Base-by-base conservation (phyloP, 1,140 invertebrate genomes). In the Hyles vespertilio region DNA sequence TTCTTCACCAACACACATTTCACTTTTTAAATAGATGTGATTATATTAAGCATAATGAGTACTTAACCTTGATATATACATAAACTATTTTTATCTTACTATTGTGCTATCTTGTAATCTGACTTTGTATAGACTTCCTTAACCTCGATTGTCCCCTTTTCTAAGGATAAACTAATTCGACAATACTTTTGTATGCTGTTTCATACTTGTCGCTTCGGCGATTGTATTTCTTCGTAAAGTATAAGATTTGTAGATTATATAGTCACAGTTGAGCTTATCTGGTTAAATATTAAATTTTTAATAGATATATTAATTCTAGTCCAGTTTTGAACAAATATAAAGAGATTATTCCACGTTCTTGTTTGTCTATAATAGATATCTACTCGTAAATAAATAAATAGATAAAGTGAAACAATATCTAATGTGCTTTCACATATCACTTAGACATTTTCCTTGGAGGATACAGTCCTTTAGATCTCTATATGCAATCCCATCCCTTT, bases 141-240 rank as follows among this genome's bases (percentile, higher is more conserved):
- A 72, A 68, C 63, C 63, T 79, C 68, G 67, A 73, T 68, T 77
- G 69, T 59, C 70, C 55, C 69, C 67, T 80, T 44, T 64, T 72
- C 64, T 75, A 75, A 64, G 66, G 70, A 67, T 69, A 69, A 74
- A 77, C 22, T 22, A 51, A 50, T 75, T 75, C 72, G 79, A 81
- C 76, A 81, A 83, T 83, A 83, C 70, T 79, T 78, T 74, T 78
- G 59, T 77, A 75, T 69, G 58, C 58, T 64, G 54, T 70, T 80
- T 70, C 71, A 51, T 63, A 67, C 43, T 61, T 51, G 47, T 59
- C 52, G 61, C 59, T 65, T 58, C 22, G 22, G 22, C 22, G 22
- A 22, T 22, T 22, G 22, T 22, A 22, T 22, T 22, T 22, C 22
- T 22, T 22, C 22, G 22, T 22, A 22, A 22, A 22, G 22, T 22